Evolutionary conservation across 2,888 invertebrate species (phyloP).

Genomic region (Eupithecia inturbata): DNA sequence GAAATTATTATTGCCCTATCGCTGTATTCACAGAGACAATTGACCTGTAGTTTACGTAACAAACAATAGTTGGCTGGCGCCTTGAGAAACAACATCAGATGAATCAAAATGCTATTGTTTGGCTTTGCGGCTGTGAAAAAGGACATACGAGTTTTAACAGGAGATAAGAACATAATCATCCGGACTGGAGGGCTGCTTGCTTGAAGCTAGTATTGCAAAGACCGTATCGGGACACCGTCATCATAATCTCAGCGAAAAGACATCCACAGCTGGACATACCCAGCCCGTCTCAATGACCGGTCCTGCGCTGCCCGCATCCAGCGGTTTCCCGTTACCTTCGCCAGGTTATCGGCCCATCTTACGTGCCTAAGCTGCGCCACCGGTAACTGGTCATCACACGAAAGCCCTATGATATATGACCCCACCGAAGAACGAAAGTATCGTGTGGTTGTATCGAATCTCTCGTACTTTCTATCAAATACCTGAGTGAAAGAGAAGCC

Average conservation of each 20-base stretch:
- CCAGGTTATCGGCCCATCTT: neutral
- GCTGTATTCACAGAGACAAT: neutral
- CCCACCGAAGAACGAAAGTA: neutral
- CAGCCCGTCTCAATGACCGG: neutral
- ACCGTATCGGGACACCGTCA: neutral
- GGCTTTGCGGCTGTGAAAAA: neutral
- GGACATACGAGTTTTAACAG: neutral
- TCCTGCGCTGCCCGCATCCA: neutral
- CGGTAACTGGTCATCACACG: neutral
- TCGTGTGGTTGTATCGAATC: neutral
- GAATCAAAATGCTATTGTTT: conserved; percentile 9
- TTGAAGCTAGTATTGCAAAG: neutral
- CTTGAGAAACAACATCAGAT: conserved; percentile 3
- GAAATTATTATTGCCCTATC: neutral
- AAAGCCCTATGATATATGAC: neutral
- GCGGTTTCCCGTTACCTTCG: neutral
- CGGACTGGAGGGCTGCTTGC: neutral
- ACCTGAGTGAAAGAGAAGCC: neutral
- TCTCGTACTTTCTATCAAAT: neutral
- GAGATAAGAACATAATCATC: neutral
- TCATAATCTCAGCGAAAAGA: neutral
- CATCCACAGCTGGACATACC: neutral
- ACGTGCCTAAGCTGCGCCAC: neutral
- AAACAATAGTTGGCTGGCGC: conserved; percentile 6
- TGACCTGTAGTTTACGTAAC: conserved; percentile 4